These are phyloP conservation scores for Ischnus inquisitorius DNA, from an alignment of 2,888 invertebrate genomes.

Conservation along the genomic window DNA sequence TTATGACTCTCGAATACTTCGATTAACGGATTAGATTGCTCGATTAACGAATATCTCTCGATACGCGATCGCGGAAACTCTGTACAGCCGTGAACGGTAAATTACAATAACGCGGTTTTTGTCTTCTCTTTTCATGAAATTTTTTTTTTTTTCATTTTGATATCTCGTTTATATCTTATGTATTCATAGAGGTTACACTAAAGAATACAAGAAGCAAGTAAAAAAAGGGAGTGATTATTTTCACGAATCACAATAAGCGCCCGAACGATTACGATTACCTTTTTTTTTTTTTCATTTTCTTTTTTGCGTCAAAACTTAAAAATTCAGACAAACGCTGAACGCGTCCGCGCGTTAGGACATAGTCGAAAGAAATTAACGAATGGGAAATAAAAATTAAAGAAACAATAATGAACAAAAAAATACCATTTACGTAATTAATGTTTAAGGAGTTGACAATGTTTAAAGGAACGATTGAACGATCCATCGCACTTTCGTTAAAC, in stretches of 20 bases:
- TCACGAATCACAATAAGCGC: slow-evolving; percentile 73
- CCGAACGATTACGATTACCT: slow-evolving; percentile 64
- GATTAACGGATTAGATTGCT: slow-evolving; percentile 38
- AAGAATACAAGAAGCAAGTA: slow-evolving; percentile 83
- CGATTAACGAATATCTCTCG: slow-evolving; percentile 31
- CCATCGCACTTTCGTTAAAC: slow-evolving; percentile 76
- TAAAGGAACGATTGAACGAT: slow-evolving; percentile 52
- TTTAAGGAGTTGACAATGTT: slow-evolving; percentile 62
- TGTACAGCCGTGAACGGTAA: slow-evolving; percentile 64
- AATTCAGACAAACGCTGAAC: slow-evolving; percentile 49
- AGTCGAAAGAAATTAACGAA: slow-evolving; percentile 50
- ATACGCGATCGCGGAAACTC: slow-evolving; percentile 48
- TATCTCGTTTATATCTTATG: slow-evolving; percentile 54
- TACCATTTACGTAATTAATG: slow-evolving; percentile 51
- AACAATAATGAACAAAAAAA: slow-evolving; percentile 19
- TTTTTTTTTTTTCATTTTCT: slow-evolving; percentile 49
- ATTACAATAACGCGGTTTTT: slow-evolving; percentile 54
- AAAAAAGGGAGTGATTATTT: slow-evolving; percentile 78
- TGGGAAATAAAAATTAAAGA: slow-evolving; percentile 14
- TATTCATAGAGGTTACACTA: slow-evolving; percentile 71
- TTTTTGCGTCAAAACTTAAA: slow-evolving; percentile 43
- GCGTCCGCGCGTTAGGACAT: slow-evolving; percentile 70
- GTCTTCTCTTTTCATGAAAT: slow-evolving; percentile 8
- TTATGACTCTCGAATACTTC: slow-evolving; percentile 27
- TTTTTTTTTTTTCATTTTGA: background rate